These are phyloP conservation scores for Listronotus oregonensis DNA, from an alignment of 1,140 invertebrate genomes.

Conservation along the genomic window DNA sequence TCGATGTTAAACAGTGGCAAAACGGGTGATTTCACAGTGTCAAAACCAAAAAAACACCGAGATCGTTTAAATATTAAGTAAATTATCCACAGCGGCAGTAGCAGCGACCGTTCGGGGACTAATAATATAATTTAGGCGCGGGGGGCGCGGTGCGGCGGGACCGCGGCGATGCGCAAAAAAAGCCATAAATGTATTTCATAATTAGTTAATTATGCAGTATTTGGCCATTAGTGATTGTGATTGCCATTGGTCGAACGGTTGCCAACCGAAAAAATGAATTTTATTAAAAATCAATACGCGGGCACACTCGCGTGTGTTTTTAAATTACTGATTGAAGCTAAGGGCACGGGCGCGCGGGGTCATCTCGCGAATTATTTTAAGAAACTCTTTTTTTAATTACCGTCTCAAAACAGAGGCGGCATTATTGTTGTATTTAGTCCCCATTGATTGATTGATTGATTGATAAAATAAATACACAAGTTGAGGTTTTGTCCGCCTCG, in stretches of 20 bases:
- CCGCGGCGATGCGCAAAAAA: constrained; percentile 43
- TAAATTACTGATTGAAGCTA: constrained; percentile 55
- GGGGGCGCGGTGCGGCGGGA: constrained; percentile 15
- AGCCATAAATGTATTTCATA: constrained; percentile 52
- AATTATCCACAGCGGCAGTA: constrained; percentile 21
- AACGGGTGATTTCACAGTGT: no score
- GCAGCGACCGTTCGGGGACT: constrained; percentile 5
- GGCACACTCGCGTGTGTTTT: constrained; percentile 54
- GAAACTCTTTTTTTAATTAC: no score
- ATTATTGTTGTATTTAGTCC: no score
- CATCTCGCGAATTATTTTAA: not conserved
- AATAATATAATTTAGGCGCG: constrained; percentile 46
- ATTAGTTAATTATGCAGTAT: constrained; percentile 54
- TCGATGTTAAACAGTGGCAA: no score
- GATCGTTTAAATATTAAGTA: constrained; percentile 38
- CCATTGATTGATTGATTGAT: no score
- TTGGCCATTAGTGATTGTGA: constrained; percentile 53
- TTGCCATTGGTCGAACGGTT: constrained; percentile 54
- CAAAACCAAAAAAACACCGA: constrained; percentile 17
- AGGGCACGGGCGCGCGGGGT: constrained; percentile 17
- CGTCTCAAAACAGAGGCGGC: no score
- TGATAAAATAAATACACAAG: no score
- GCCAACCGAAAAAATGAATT: constrained; percentile 56
- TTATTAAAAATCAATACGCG: constrained; percentile 55
- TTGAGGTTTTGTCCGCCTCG: no score